Evolutionary conservation across 2,888 invertebrate genomes (phyloP).

Genomic region (Unio delphinus): DNA sequence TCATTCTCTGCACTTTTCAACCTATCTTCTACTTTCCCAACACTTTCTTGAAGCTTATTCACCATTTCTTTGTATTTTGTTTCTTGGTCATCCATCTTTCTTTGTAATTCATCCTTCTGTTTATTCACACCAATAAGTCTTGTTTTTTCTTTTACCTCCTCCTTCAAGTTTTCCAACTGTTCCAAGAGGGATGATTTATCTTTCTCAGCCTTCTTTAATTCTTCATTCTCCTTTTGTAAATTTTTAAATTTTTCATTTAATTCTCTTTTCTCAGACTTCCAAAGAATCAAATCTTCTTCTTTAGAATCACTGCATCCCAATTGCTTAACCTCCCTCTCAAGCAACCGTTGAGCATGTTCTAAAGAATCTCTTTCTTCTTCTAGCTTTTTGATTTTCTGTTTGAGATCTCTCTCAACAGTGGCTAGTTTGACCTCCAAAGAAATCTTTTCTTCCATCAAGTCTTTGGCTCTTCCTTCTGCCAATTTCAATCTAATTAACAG

Average conservation of each 20-base stretch:
- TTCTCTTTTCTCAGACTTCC: constrained; percentile 1
- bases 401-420: constrained; percentile 19
- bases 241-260: constrained; percentile 3
- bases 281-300: constrained; percentile 6
- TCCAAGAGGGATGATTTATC: constrained; percentile 19
- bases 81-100: constrained; percentile 67
- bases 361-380: constrained; percentile 3
- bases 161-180: constrained; percentile 48
- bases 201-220: constrained; percentile 71
- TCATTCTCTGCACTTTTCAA: constrained; percentile 28
- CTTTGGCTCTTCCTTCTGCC: constrained; percentile 41
- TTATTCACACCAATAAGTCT: constrained; percentile 49
- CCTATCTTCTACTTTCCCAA: constrained; percentile 33
- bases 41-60: constrained; percentile 19
- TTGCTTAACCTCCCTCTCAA: neutral
- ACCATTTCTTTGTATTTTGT: constrained; percentile 67
- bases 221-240: constrained; percentile 64
- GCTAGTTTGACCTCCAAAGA: constrained; percentile 27
- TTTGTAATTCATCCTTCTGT: too few species aligned
- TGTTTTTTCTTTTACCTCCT: constrained; percentile 9
- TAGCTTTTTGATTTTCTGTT: constrained; percentile 1
- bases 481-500: constrained; percentile 28
- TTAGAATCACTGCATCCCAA: constrained; percentile 13
- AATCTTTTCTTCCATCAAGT: constrained; percentile 38
- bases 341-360: too few species aligned